Evolutionary conservation across 1,140 invertebrate genomes (phyloP), one percentile per base, ranked within the genome.

Genomic region (Drosophila tsacasi): DNA sequence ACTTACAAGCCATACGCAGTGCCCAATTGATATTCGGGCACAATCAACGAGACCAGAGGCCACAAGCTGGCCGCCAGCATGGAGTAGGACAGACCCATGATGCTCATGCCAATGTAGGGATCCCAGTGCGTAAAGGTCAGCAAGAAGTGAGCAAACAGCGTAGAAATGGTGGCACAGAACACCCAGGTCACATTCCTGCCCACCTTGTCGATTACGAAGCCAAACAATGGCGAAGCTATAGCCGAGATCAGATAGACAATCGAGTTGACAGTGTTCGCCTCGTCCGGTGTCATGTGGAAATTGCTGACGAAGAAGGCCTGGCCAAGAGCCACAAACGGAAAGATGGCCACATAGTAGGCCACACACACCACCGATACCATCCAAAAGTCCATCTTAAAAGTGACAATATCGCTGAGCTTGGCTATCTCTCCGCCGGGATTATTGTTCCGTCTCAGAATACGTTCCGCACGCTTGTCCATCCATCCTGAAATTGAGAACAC

Each of bases 281-380:
- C 93, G 63, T 95, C 94, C 17, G 97, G 95, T 1, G 93, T 92
- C 74, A 96, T 95, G 42, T 96, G 94, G 92, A 96, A 99, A 92
- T 98, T 98, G 64, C 96, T 94, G 90, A 97, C 96, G 91, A 99
- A 99, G 93, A 98, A 99, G 35, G 97, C 95, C 98, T 98, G 97
- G 93, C 97, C 98, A 12, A 99, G 93, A 6, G 97, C 97, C 91
- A 99, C 97, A 91, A 99, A 99, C 13, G 98, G 98, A 92, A 99
- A 99, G 74, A 99, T 98, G 9, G 98, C 97, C n/a, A 98, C 95
- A 93, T 99, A 99, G 93, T 99, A 99, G 2, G 96, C 95, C 9
- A 99, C 97, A 94, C 98, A 99, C 59, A 99, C 97, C 5, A 97
- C 90, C 32, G 96, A 95, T 12, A 99, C 95, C 25, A 99, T 93